These are phyloP conservation scores for Drosophila emarginata DNA, from an alignment of 2,888 invertebrate species.

Conservation along the genomic window DNA sequence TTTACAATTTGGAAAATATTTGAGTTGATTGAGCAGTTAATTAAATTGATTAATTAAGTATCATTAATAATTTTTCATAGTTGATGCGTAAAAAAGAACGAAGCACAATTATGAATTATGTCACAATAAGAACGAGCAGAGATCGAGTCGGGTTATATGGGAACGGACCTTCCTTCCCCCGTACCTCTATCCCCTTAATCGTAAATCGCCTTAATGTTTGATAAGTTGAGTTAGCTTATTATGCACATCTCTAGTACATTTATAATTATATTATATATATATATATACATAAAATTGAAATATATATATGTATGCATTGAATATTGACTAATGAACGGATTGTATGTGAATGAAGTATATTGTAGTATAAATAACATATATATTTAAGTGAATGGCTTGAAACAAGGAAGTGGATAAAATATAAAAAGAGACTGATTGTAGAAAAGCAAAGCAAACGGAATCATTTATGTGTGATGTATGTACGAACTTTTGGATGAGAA, in stretches of 20 bases:
- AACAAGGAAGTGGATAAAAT: constrained; percentile 26
- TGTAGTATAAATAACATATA: constrained; percentile 7
- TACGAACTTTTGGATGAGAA: not conserved
- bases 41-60: not conserved
- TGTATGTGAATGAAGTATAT: constrained; percentile 10
- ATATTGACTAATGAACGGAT: constrained; percentile 5
- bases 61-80: no score
- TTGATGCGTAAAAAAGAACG: no score
- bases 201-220: not conserved
- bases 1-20: not conserved
- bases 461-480: constrained; percentile 14
- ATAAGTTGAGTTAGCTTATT: not conserved
- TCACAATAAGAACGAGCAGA: no score
- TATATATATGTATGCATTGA: constrained; percentile 9
- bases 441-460: constrained; percentile 30
- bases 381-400: constrained; percentile 6
- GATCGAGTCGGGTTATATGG: no score
- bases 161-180: not conserved
- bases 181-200: not conserved
- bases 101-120: no score
- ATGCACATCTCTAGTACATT: not conserved
- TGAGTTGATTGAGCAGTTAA: not conserved
- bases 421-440: constrained; percentile 39
- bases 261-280: not conserved
- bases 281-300: not conserved